These are phyloP conservation scores for Anniella stebbinsi DNA, from an alignment of 2,797 vertebrate genomes.

Conservation along the genomic window DNA sequence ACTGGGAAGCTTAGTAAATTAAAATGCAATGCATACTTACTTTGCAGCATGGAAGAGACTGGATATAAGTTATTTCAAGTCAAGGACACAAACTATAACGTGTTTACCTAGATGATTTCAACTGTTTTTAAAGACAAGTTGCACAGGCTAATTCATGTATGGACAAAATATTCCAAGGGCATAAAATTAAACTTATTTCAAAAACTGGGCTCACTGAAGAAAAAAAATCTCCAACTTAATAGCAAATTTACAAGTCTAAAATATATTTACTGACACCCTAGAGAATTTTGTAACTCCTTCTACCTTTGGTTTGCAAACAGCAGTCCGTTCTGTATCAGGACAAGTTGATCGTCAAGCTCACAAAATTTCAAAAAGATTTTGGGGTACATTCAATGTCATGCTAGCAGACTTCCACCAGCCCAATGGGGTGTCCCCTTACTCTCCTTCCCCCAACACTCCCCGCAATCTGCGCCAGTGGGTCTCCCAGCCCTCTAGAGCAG, in stretches of 20 bases:
- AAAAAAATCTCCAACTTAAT: background rate
- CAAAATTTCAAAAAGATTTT: background rate
- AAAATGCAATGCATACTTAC: conserved; percentile 84
- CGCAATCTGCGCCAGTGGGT: background rate
- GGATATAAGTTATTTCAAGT: conserved; percentile 70
- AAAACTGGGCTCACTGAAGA: background rate
- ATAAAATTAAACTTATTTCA: background rate
- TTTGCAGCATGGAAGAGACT: conserved; percentile 99
- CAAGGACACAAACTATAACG: conserved; percentile 75
- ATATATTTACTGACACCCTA: background rate
- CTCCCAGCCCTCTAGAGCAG: background rate
- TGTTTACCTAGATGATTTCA: background rate
- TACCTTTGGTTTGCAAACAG: background rate
- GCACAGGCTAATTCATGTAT: background rate
- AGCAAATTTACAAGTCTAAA: background rate
- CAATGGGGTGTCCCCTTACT: no score
- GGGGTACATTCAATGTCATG: no score
- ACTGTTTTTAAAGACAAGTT: background rate
- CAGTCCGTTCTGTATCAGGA: background rate
- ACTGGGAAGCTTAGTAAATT: conserved; percentile 28
- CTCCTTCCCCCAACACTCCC: background rate
- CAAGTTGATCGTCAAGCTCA: background rate
- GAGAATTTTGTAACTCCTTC: background rate
- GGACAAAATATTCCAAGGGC: background rate
- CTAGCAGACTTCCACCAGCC: no score